A percentile compares a stretch with the other conserved stretches of the same genome.
These are phyloP conservation scores for Notothenia coriiceps DNA, from an alignment of 2,113 vertebrate species.

Conservation along the genomic window DNA sequence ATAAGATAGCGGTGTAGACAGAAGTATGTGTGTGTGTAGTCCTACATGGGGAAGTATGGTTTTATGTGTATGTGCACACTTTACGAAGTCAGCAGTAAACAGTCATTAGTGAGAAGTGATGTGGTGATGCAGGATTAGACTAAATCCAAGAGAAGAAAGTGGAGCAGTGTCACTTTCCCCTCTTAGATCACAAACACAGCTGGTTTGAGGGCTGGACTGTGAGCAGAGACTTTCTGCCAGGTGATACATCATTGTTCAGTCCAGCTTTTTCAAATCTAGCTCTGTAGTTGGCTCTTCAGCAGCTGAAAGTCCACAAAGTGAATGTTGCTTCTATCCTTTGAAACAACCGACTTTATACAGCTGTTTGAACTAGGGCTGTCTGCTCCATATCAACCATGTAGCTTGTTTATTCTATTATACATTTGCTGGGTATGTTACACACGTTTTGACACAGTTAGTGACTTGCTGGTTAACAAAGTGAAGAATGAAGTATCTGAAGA, in stretches of 20 bases:
- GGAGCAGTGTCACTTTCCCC: constrained; percentile 12
- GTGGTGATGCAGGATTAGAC: neutral
- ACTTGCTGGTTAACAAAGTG: too few species aligned
- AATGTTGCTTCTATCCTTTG: neutral
- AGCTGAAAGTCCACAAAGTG: neutral
- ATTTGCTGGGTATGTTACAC: neutral
- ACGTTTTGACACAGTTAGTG: too few species aligned
- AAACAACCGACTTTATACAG: neutral
- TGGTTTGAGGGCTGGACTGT: neutral
- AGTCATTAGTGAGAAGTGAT: constrained; percentile 19
- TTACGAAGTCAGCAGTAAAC: constrained; percentile 8
- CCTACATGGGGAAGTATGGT: neutral
- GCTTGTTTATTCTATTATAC: neutral
- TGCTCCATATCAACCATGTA: neutral
- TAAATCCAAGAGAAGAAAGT: constrained; percentile 32
- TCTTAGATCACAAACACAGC: neutral
- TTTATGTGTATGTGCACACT: constrained; percentile 7
- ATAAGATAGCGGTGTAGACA: constrained; percentile 26
- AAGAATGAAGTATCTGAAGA: too few species aligned
- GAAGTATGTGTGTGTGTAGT: neutral
- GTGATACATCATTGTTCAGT: neutral
- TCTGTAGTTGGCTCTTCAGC: neutral
- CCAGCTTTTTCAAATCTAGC: neutral
- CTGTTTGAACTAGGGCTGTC: neutral
- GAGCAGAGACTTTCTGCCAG: neutral